Percentiles rank a stretch among this genome's conserved stretches.
phyloP scores from a whole-genome alignment of 2,797 vertebrate genomes.

The Trichosurus vulpecula region DNA sequence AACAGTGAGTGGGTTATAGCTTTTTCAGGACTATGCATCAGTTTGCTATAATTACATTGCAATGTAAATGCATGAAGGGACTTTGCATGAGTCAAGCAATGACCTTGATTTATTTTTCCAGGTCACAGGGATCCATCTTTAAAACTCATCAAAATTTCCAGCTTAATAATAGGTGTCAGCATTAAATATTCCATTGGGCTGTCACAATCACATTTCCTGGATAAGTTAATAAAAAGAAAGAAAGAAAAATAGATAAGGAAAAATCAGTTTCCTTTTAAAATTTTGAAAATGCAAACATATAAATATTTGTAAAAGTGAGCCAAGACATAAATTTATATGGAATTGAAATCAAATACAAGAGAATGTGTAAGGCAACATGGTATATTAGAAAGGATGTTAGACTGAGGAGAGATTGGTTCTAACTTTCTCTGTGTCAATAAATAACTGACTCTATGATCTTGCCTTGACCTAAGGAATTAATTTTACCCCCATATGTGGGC shows the following conservation, averaged over 20 bases:
- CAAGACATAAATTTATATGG: not conserved
- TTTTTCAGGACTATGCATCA: conserved; percentile 55
- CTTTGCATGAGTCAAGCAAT: conserved; percentile 70
- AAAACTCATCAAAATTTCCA: conserved; percentile 73
- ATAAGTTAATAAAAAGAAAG: conserved; percentile 21
- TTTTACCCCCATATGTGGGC: not conserved
- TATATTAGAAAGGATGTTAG: not conserved
- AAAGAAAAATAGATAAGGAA: conserved; percentile 26
- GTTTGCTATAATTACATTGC: conserved; percentile 73
- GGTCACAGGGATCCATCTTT: conserved; percentile 75
- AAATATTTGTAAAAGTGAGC: not conserved
- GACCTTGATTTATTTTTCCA: conserved; percentile 79
- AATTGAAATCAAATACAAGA: conserved; percentile 1
- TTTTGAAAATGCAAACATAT: conserved; percentile 16
- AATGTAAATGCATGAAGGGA: conserved; percentile 75
- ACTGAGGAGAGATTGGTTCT: not conserved
- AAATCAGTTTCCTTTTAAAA: conserved; percentile 23
- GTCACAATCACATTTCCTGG: conserved; percentile 44
- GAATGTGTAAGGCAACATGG: not conserved
- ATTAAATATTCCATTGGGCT: conserved; percentile 55
- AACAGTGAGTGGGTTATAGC: conserved; percentile 55
- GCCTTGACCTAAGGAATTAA: not conserved
- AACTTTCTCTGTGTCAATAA: not conserved
- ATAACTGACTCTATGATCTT: not conserved
- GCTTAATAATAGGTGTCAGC: conserved; percentile 69